phyloP scores from a whole-genome alignment of 2,113 vertebrate genomes.

The Campylorhamphus procurvoides region DNA sequence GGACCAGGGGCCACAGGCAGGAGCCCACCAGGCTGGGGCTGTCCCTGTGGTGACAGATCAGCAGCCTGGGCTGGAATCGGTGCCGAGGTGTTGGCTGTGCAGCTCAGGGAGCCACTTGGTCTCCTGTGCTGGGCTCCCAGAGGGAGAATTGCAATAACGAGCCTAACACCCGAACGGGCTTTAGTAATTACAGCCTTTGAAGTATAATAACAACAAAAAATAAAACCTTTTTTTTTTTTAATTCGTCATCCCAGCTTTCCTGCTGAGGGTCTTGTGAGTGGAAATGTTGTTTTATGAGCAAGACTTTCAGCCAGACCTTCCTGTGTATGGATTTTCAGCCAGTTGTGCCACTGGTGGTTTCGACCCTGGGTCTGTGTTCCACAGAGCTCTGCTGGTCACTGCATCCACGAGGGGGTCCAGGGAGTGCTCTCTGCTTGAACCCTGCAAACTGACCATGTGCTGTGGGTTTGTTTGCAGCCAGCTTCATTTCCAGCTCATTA shows the following conservation, averaged over 20 bases:
- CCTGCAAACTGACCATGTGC: rapidly evolving
- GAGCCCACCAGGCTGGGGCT: background rate
- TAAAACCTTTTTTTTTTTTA: rapidly evolving
- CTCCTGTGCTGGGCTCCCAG: background rate
- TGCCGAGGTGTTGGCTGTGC: background rate
- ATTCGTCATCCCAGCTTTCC: too few relatives aligned
- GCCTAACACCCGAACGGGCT: background rate
- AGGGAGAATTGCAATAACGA: background rate
- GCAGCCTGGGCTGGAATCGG: background rate
- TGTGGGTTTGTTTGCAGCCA: background rate
- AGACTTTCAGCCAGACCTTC: background rate
- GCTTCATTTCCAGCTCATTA: rapidly evolving
- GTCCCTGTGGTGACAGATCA: background rate
- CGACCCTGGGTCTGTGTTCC: rapidly evolving
- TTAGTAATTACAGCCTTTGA: background rate
- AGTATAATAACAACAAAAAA: background rate
- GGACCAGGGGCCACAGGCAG: background rate
- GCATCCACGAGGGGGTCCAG: background rate
- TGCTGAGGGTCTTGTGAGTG: background rate
- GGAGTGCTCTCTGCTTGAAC: rapidly evolving
- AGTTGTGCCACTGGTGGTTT: background rate
- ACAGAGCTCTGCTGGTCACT: background rate
- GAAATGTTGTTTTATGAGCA: background rate
- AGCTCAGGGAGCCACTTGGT: background rate
- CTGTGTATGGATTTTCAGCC: rapidly evolving